Base-by-base conservation (phyloP, 1,140 invertebrate species). In the Brachionus rubens region DNA sequence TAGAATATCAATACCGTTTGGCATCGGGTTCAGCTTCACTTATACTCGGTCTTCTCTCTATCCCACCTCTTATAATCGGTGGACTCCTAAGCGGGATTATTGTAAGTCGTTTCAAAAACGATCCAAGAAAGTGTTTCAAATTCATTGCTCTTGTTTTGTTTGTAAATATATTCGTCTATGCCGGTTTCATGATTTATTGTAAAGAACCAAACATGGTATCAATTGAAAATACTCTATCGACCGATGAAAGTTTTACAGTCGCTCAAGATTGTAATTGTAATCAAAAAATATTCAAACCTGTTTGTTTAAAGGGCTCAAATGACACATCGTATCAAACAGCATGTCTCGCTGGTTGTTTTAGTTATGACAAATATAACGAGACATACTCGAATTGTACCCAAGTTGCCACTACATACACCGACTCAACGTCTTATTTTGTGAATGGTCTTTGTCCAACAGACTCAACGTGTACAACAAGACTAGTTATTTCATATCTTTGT, bases 21-120 rank as follows among this genome's bases (percentile, higher is more conserved):
- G 68, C 68, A 16, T 72, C 68, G 7, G 68, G 68, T 10, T 72
- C 68, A 36, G 68, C 68, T 30, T 72, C 68, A 40, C n/a, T 72
- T 10, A 36, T 72, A 2, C 26, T 72, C n/a, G 68, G 68, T 36
- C 28, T 72, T 12, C 28, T 72, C 2, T 48, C 68, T 5, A 72
- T 72, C n/a, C 68, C 68, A 16, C 68, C 68, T 33, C 28, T 72
- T 1, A 72, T 72, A 1, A 40, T 72, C 12, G 68, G 68, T n/a
- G 68, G 68, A 24, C 46, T 72, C 1, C 43, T 72, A 9, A 50
- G 68, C n/a, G 47, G 68, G 12, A 33, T 72, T 16, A 72, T 72
- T 40, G 68, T 72, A 14, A 72, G 40, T 16, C 46, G 47, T 21
- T 72, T 72, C 14, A 36, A 72, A 46, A 72, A 46, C 33, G 46